Conservation (phyloP, 2,113 vertebrate genomes). For the Atrichornis clamosus region DNA sequence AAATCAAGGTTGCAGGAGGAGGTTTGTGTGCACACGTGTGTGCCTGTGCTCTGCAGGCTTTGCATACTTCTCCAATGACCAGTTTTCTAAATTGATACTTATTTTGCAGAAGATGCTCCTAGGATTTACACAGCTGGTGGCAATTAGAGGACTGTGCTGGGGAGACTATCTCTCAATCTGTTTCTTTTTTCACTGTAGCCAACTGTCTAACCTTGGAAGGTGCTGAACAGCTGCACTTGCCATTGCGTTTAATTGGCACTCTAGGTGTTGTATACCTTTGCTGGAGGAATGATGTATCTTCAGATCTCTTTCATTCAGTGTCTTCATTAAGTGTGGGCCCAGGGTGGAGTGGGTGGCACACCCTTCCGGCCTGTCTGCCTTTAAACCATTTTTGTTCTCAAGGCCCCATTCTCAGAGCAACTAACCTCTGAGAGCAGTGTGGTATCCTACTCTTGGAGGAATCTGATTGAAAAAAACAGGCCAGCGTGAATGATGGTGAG, state of each 20-base stretch:
- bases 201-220: neutral
- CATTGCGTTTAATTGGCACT: neutral
- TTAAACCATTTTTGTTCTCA: neutral
- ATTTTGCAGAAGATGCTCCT: constrained; percentile 68
- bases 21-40: neutral
- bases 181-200: neutral
- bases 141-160: constrained; percentile 57
- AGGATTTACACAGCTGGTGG: constrained; percentile 68
- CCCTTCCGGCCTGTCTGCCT: neutral
- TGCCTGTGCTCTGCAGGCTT: constrained; percentile 48
- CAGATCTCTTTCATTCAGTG: neutral
- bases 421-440: neutral
- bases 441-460: neutral
- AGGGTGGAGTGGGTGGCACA: neutral
- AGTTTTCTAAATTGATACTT: constrained; percentile 60
- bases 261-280: neutral
- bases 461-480: neutral
- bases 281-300: neutral
- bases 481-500: neutral
- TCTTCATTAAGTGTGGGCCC: neutral
- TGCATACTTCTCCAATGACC: constrained; percentile 71
- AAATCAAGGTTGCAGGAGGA: constrained; percentile 53
- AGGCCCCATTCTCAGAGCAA: neutral
- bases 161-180: neutral
- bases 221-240: neutral